Evolutionary conservation across 2,888 invertebrate genomes (phyloP).

Genomic region (Mythimna ferrago): DNA sequence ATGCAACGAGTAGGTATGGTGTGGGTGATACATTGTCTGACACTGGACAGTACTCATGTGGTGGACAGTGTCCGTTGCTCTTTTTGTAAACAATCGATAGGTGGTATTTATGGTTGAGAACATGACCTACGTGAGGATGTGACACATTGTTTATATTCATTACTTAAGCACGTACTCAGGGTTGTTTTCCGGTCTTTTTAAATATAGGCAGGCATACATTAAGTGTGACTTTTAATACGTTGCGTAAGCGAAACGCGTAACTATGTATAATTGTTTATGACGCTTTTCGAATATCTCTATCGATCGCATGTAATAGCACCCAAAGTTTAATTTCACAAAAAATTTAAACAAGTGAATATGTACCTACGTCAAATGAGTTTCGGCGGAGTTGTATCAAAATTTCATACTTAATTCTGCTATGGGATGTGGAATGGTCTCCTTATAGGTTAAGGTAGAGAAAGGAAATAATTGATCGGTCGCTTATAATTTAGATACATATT

Average conservation of each 20-base stretch:
- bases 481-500: no score
- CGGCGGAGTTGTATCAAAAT: no score
- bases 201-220: not conserved
- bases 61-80: constrained; percentile 4
- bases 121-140: constrained; percentile 17
- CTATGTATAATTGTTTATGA: no score
- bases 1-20: constrained; percentile 1
- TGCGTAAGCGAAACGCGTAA: not conserved
- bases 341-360: no score
- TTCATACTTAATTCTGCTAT: no score
- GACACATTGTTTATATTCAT: constrained; percentile 44
- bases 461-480: no score
- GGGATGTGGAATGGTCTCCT: no score
- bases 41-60: constrained; percentile 23
- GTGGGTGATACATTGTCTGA: constrained; percentile 36
- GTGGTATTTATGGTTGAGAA: constrained; percentile 16
- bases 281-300: no score
- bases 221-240: not conserved
- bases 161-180: constrained; percentile 15
- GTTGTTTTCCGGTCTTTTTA: constrained; percentile 29
- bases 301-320: no score
- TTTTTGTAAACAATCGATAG: constrained; percentile 49
- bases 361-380: no score
- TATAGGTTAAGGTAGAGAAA: no score
- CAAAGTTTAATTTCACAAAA: no score